These are phyloP conservation scores for Labrus mixtus DNA, from an alignment of 2,113 vertebrate genomes.

Conservation along the genomic window DNA sequence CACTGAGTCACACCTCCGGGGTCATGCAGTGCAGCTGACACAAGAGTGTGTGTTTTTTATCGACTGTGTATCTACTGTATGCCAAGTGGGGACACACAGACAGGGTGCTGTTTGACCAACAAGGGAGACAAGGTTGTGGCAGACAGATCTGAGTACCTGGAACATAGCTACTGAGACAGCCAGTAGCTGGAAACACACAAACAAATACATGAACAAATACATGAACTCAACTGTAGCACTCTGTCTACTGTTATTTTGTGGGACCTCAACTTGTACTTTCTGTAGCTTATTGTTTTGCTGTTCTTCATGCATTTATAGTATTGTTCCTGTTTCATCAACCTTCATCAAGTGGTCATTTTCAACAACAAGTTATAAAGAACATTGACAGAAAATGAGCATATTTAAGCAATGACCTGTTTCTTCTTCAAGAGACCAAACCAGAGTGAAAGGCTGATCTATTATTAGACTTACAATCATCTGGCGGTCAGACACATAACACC, in stretches of 20 bases:
- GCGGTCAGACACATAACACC: background rate
- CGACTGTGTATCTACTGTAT: slow-evolving; percentile 35
- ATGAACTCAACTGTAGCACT: background rate
- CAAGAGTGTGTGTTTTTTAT: slow-evolving; percentile 53
- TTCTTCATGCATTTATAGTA: background rate
- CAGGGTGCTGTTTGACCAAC: slow-evolving; percentile 80
- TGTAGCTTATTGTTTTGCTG: background rate
- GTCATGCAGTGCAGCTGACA: slow-evolving; percentile 58
- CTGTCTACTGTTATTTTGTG: background rate
- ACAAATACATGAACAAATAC: background rate
- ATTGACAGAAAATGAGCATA: too few species aligned
- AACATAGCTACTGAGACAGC: slow-evolving; percentile 69
- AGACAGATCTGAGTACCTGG: slow-evolving; percentile 64
- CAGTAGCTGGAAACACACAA: slow-evolving; percentile 45
- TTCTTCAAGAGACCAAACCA: background rate
- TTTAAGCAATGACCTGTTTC: too few species aligned
- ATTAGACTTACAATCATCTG: background rate
- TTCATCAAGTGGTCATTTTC: background rate
- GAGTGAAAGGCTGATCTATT: background rate
- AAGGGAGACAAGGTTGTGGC: slow-evolving; percentile 70
- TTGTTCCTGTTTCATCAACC: too few species aligned
- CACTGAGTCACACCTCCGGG: slow-evolving; percentile 57
- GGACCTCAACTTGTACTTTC: background rate
- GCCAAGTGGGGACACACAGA: slow-evolving; percentile 53
- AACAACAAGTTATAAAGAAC: too few species aligned